phyloP scores from a whole-genome alignment of 1,140 invertebrate genomes.

The Popillia japonica region DNA sequence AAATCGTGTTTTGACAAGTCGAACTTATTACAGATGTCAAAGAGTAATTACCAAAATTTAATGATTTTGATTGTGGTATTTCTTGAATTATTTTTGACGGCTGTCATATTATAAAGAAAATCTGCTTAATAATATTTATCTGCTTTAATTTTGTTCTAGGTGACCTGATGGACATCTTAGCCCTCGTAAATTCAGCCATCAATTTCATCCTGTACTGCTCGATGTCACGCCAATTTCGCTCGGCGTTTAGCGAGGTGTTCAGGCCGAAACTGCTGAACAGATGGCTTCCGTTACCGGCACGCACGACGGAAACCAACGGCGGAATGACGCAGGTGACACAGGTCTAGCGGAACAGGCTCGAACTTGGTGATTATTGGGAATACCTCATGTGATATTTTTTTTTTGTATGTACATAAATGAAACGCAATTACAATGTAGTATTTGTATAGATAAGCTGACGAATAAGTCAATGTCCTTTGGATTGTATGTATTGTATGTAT shows the following conservation, averaged over 20 bases:
- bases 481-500: too few relatives aligned
- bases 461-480: too few relatives aligned
- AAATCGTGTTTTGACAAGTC: too few relatives aligned
- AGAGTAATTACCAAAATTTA: too few relatives aligned
- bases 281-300: slow-evolving; percentile 13
- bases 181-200: slow-evolving; percentile 94
- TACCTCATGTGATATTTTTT: not conserved
- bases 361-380: not conserved
- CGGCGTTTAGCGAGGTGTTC: slow-evolving; percentile 38
- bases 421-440: too few relatives aligned
- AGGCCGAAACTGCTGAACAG: slow-evolving; percentile 24
- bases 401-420: not conserved
- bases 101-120: too few relatives aligned
- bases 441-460: too few relatives aligned
- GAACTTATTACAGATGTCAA: too few relatives aligned
- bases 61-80: too few relatives aligned
- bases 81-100: too few relatives aligned
- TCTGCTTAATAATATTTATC: too few relatives aligned
- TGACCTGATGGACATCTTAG: slow-evolving; percentile 92
- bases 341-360: not conserved
- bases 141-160: slow-evolving; percentile 69
- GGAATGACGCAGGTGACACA: slow-evolving; percentile 24
- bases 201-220: slow-evolving; percentile 98
- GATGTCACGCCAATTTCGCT: slow-evolving; percentile 95
- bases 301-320: not conserved